Evolutionary conservation across 2,888 invertebrate species (phyloP), one percentile per base, ranked within the genome.

Genomic region (Bombylius major): DNA sequence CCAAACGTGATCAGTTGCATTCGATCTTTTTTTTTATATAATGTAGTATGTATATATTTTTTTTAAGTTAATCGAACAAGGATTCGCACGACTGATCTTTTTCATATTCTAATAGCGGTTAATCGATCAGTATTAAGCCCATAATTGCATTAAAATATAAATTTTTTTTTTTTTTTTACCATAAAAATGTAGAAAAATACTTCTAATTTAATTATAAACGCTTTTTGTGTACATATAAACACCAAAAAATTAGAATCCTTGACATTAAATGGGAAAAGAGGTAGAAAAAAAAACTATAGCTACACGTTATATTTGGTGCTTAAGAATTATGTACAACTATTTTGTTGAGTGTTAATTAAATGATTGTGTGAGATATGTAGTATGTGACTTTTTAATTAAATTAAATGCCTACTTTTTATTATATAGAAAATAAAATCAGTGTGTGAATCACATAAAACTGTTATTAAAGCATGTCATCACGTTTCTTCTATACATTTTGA

Each of bases 81-180:
- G 54, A 55, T 50, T 55, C 54, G 54, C 54, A 55, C 54, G 54
- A 55, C 46, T 50, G 50, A 36, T 50, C 39, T 14, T 50, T 50
- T 42, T 42, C 23, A 42, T 11, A 11, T 11, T 50, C 14, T 47
- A 55, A 55, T 50, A 55, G 54, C 54, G 54, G 50, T 55, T 55
- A 55, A 55, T 55, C 50, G 54, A 39, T 50, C 36, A 50, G 36
- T 50, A 55, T 55, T 50, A 50, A 50, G 49, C 11, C 39, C 5
- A 11, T 42, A 42, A 42, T 42, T 7, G 11, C 39, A 11, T 42
- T 42, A 42, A 11, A 11, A 23, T 23, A 23, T n/a, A n/a, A n/a
- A n/a, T n/a, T n/a, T n/a, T n/a, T 23, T 23, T 23, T 23, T 23
- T 23, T 23, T 23, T 23, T 42, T 11, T 5, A 42, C 39, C 39